Conservation (phyloP, 2,113 vertebrate genomes). For the Eublepharis macularius region DNA sequence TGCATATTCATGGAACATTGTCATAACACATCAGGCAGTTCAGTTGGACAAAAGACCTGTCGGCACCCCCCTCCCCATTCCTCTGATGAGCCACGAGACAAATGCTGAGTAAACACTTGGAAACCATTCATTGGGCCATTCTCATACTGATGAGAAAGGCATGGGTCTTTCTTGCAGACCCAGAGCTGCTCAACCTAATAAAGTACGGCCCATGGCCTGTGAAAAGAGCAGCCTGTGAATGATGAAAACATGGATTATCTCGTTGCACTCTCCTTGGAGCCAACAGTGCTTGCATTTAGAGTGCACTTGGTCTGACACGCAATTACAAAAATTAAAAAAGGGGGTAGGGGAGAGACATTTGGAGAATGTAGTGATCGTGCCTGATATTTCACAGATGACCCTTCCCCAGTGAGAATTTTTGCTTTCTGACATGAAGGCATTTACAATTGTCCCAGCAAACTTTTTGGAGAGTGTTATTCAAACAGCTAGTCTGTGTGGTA, state of each 20-base stretch:
- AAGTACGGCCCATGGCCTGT: slow-evolving; percentile 98
- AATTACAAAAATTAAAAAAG: slow-evolving; percentile 60
- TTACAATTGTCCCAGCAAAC: neutral
- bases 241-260: slow-evolving; percentile 94
- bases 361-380: neutral
- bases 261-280: slow-evolving; percentile 85
- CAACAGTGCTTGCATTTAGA: slow-evolving; percentile 77
- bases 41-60: slow-evolving; percentile 78
- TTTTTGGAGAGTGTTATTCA: neutral
- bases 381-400: slow-evolving; percentile 56
- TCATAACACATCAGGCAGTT: slow-evolving; percentile 75
- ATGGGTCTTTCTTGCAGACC: slow-evolving; percentile 90
- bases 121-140: slow-evolving; percentile 90
- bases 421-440: neutral
- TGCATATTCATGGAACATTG: slow-evolving; percentile 76
- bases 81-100: slow-evolving; percentile 78
- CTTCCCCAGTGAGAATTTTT: slow-evolving; percentile 49
- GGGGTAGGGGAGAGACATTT: neutral
- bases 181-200: slow-evolving; percentile 95
- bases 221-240: slow-evolving; percentile 91
- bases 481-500: neutral
- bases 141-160: slow-evolving; percentile 88
- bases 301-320: slow-evolving; percentile 84
- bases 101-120: slow-evolving; percentile 96
- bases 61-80: slow-evolving; percentile 75